These are phyloP conservation scores for Nebria brevicollis DNA, from an alignment of 2,888 invertebrate genomes.

Conservation along the genomic window DNA sequence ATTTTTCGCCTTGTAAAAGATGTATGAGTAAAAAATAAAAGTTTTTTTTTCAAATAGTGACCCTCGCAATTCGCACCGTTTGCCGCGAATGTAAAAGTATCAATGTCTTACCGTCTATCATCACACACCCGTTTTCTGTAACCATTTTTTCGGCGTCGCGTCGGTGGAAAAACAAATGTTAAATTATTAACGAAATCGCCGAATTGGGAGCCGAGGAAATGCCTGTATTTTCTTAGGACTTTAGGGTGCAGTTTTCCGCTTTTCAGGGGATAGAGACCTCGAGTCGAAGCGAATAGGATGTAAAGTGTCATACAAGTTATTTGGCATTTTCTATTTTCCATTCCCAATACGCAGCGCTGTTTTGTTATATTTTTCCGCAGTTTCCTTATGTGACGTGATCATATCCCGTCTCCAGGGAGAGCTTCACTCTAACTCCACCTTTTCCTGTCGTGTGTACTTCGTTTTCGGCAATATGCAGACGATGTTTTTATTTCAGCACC, in stretches of 20 bases:
- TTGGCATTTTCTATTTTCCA: conserved; percentile 46
- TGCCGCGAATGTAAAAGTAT: not conserved
- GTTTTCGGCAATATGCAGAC: conserved; percentile 37
- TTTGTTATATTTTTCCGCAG: conserved; percentile 47
- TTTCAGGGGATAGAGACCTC: not conserved
- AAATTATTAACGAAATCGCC: not conserved
- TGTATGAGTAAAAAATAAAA: too few relatives aligned
- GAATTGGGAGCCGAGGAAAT: not conserved
- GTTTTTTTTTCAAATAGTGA: too few relatives aligned
- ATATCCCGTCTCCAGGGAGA: conserved; percentile 40
- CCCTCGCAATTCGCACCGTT: not conserved
- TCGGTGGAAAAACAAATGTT: conserved; percentile 1
- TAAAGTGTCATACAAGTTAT: conserved; percentile 43
- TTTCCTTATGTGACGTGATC: conserved; percentile 45
- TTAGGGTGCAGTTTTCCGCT: not conserved
- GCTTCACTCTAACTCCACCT: conserved; percentile 20
- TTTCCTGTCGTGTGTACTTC: conserved; percentile 18
- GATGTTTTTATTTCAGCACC: not conserved
- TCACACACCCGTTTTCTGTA: not conserved
- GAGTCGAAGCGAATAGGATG: conserved; percentile 5
- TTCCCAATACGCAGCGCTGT: conserved; percentile 47
- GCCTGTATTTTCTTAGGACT: not conserved
- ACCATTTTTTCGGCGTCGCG: not conserved
- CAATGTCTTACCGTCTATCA: not conserved
- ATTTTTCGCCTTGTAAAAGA: too few relatives aligned